phyloP scores from a whole-genome alignment of 2,888 invertebrate genomes.

The Tetranychus truncatus region DNA sequence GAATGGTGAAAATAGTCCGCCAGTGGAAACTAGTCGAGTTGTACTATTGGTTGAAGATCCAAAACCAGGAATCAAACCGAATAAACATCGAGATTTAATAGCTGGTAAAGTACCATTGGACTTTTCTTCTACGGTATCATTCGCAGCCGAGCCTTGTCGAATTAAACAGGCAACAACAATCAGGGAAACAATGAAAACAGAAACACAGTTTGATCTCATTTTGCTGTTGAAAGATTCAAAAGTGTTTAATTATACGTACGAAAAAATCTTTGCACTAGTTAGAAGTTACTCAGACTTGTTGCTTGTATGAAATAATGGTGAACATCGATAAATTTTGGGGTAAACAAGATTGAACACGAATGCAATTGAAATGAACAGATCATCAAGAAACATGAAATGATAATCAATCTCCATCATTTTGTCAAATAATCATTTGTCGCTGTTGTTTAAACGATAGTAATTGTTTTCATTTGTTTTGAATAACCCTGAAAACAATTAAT shows the following conservation, averaged over 20 bases:
- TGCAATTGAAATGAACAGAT: too few species aligned
- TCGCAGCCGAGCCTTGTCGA: too few species aligned
- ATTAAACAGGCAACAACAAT: not conserved
- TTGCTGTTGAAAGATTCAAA: too few species aligned
- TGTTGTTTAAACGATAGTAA: not conserved
- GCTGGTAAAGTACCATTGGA: not conserved
- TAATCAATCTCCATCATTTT: not conserved
- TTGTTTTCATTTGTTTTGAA: not conserved
- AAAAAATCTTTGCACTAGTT: too few species aligned
- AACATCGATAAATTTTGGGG: not conserved
- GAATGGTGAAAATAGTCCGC: not conserved
- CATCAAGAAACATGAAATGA: not conserved
- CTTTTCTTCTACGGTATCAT: not conserved
- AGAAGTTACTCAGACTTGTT: too few species aligned
- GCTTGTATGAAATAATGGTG: not conserved
- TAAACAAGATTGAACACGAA: not conserved
- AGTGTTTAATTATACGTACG: too few species aligned
- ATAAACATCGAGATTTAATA: not conserved
- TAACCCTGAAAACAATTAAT: not conserved
- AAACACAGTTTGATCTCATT: too few species aligned
- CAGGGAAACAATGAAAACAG: not conserved
- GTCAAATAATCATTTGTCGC: not conserved
- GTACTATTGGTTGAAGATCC: not conserved
- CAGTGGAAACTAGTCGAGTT: not conserved
- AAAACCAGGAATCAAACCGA: not conserved